Conservation (phyloP, 2,797 vertebrate genomes). For the Phataginus tetradactyla region DNA sequence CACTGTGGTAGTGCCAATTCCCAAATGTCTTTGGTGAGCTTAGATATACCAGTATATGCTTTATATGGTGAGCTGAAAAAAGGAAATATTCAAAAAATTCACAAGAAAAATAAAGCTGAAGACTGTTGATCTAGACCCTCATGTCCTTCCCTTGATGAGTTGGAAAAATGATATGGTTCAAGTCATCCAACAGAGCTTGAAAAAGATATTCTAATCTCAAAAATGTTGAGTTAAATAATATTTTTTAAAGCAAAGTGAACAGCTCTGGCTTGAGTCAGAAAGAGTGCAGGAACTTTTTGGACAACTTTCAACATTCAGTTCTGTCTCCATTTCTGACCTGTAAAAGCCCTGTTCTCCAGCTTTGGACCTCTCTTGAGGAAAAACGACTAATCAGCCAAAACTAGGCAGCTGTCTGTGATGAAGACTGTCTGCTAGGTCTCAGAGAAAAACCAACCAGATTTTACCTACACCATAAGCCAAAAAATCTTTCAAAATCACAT, state of each 20-base stretch:
- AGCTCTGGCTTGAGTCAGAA: constrained; percentile 80
- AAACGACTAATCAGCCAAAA: constrained; percentile 71
- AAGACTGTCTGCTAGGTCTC: constrained; percentile 74
- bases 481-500: constrained; percentile 14
- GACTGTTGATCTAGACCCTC: background rate
- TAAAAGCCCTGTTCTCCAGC: constrained; percentile 79
- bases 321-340: constrained; percentile 81
- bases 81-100: background rate
- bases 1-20: background rate
- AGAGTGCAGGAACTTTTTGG: constrained; percentile 78
- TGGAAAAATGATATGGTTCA: constrained; percentile 43
- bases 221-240: constrained; percentile 77
- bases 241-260: constrained; percentile 83
- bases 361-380: constrained; percentile 80
- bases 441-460: constrained; percentile 68
- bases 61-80: background rate
- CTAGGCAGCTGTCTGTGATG: constrained; percentile 66
- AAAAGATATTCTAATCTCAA: constrained; percentile 81
- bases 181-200: constrained; percentile 57
- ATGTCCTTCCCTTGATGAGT: background rate
- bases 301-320: constrained; percentile 80
- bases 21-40: background rate
- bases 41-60: background rate
- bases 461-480: constrained; percentile 32
- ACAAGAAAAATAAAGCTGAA: constrained; percentile 35